phyloP scores from a whole-genome alignment of 2,113 vertebrate genomes.

The Lathamus discolor region DNA sequence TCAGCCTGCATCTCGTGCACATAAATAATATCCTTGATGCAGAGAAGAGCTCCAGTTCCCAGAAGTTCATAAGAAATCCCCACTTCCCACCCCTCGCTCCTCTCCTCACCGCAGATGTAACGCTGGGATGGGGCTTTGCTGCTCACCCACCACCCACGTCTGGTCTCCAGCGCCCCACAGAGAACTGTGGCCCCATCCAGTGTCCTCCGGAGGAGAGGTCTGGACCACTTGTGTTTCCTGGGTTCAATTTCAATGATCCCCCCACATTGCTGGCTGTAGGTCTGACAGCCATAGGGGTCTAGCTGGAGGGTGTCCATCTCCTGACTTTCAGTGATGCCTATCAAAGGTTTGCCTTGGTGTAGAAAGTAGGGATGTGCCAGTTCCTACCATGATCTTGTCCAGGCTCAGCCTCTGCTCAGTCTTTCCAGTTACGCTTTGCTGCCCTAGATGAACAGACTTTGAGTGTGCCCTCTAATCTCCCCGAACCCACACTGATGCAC shows the following conservation, averaged over 20 bases:
- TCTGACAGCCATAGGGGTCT: neutral
- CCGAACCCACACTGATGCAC: neutral
- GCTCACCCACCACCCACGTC: neutral
- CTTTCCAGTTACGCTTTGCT: neutral
- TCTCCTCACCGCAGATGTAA: neutral
- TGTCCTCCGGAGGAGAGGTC: neutral
- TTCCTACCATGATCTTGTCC: neutral
- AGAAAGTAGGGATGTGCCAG: neutral
- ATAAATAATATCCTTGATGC: slow-evolving; percentile 24
- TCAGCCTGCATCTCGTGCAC: slow-evolving; percentile 24
- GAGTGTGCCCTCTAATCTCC: neutral
- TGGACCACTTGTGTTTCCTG: fast-evolving
- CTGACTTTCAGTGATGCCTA: fast-evolving
- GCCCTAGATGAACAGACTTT: neutral
- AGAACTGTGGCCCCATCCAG: neutral
- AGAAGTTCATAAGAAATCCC: neutral
- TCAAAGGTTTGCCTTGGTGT: neutral
- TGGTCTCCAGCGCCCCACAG: fast-evolving
- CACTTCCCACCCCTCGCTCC: neutral
- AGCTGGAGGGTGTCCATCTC: neutral
- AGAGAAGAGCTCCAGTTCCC: slow-evolving; percentile 6
- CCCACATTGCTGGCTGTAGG: fast-evolving
- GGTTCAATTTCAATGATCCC: fast-evolving
- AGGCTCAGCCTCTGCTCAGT: neutral
- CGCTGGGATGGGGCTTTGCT: neutral